phyloP scores from a whole-genome alignment of 1,140 invertebrate species.

The Dendroctonus valens region DNA sequence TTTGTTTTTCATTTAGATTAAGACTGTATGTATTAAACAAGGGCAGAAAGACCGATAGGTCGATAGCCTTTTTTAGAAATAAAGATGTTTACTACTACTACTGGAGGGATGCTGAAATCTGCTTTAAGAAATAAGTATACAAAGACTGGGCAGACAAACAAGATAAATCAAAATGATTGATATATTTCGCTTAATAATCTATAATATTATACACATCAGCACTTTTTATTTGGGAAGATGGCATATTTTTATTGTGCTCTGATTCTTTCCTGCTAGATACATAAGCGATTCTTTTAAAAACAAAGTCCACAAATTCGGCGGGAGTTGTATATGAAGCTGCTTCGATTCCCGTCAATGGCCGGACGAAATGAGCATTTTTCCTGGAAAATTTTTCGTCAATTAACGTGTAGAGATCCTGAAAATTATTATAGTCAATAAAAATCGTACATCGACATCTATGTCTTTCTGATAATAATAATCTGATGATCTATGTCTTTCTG shows the following conservation, averaged over 20 bases:
- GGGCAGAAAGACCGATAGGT: too few species aligned
- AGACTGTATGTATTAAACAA: too few species aligned
- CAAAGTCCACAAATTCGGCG: constrained; percentile 1
- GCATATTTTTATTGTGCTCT: background rate
- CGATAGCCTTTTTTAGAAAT: too few species aligned
- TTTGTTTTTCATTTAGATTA: too few species aligned
- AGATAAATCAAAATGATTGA: too few species aligned
- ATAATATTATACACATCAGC: constrained; percentile 1
- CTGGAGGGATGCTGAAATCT: too few species aligned
- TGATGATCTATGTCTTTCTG: too few species aligned
- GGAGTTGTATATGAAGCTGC: background rate
- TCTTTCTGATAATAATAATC: too few species aligned
- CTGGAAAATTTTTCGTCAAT: background rate
- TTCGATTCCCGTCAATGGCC: background rate
- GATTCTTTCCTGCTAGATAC: background rate
- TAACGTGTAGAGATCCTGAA: constrained; percentile 8
- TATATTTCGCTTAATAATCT: background rate
- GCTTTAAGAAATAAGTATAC: too few species aligned
- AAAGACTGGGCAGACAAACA: too few species aligned
- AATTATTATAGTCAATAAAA: background rate
- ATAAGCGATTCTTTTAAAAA: constrained; percentile 4
- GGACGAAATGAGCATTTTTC: background rate
- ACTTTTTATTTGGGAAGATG: background rate
- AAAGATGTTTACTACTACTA: too few species aligned
- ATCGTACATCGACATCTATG: too few species aligned